Conservation (phyloP, 2,888 invertebrate genomes). For the Polymixis lichenea region DNA sequence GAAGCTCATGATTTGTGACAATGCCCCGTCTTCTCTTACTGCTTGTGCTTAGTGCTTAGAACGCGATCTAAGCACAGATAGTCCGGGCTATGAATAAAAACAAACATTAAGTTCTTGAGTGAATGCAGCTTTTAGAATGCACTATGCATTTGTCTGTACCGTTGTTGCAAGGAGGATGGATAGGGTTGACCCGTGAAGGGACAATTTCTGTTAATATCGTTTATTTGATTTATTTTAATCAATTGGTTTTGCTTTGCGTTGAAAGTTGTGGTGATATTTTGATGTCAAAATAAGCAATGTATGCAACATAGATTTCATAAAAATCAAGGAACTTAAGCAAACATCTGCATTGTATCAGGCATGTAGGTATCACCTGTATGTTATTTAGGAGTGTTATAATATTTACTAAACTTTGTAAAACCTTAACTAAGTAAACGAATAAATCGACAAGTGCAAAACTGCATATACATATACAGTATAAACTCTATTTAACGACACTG, state of each 20-base stretch:
- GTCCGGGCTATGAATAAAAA: constrained; percentile 48
- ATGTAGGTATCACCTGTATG: too few species aligned
- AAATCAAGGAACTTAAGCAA: too few species aligned
- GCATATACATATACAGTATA: too few species aligned
- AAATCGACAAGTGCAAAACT: too few species aligned
- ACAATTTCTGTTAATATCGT: too few species aligned
- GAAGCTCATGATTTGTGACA: constrained; percentile 56
- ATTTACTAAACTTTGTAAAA: too few species aligned
- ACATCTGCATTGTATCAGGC: too few species aligned
- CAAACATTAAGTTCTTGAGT: constrained; percentile 29
- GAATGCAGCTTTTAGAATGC: constrained; percentile 52
- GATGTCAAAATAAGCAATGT: too few species aligned
- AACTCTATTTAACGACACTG: too few species aligned
- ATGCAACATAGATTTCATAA: too few species aligned
- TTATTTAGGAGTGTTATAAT: too few species aligned
- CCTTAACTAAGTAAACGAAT: too few species aligned
- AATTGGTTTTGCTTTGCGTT: neutral
- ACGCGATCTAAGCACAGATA: constrained; percentile 29
- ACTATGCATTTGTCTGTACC: constrained; percentile 53
- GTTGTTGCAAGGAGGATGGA: constrained; percentile 26
- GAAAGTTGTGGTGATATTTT: neutral
- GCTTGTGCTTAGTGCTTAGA: neutral
- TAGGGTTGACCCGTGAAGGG: constrained; percentile 35
- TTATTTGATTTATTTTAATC: neutral
- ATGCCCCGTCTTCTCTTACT: neutral